phyloP scores from a whole-genome alignment of 2,888 invertebrate genomes.

The Dasypolia templi region DNA sequence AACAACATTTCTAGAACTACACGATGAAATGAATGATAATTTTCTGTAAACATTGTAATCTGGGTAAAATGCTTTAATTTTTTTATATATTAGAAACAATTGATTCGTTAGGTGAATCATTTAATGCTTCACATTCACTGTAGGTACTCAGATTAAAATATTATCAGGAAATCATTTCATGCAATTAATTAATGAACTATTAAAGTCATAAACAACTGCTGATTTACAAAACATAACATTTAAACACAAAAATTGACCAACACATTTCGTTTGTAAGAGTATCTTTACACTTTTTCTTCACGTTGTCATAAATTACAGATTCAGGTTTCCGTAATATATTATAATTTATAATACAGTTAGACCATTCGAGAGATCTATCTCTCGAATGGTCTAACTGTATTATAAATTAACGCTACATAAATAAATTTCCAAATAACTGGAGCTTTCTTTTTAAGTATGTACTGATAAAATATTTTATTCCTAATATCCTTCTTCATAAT shows the following conservation, averaged over 20 bases:
- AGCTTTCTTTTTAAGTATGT: too few species aligned
- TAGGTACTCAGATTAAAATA: neutral
- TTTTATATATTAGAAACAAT: neutral
- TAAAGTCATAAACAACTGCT: conserved; percentile 9
- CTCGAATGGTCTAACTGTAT: too few species aligned
- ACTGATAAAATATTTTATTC: too few species aligned
- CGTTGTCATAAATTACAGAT: neutral
- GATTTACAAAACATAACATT: neutral
- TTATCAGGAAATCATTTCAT: conserved; percentile 9
- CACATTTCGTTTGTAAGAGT: neutral
- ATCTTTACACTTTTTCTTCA: conserved; percentile 1
- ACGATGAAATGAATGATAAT: neutral
- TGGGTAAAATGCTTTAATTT: too few species aligned
- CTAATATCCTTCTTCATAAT: conserved; percentile 36
- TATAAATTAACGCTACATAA: neutral
- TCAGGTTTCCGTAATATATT: neutral
- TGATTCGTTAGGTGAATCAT: neutral
- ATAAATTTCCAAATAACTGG: neutral
- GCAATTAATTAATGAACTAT: neutral
- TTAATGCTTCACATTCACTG: neutral
- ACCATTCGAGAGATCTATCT: too few species aligned
- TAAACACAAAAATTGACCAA: neutral
- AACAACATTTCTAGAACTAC: neutral
- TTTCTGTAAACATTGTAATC: too few species aligned
- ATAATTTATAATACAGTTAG: neutral